Percentiles rank a stretch among this genome's conserved stretches.
phyloP scores from a whole-genome alignment of 2,113 vertebrate species.

The Eonycteris spelaea region DNA sequence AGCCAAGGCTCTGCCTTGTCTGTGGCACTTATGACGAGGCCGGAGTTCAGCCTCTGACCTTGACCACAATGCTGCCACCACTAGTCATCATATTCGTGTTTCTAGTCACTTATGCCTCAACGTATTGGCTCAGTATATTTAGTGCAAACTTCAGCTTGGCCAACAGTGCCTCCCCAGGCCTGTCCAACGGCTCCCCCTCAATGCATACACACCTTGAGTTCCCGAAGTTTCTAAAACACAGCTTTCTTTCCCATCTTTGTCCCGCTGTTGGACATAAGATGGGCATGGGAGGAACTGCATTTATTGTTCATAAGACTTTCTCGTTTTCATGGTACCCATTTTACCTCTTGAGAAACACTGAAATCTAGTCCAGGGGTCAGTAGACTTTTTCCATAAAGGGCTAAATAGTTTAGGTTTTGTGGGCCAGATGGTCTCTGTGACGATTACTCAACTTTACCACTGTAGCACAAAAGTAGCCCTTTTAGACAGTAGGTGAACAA shows the following conservation, averaged over 20 bases:
- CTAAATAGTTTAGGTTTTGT: background rate
- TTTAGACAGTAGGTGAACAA: accelerated
- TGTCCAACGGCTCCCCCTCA: accelerated
- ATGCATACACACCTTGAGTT: background rate
- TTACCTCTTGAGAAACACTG: background rate
- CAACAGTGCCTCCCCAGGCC: too few species aligned
- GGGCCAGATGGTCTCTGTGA: background rate
- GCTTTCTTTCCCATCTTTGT: background rate
- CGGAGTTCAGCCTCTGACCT: background rate
- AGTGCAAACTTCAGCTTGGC: background rate
- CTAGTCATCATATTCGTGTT: background rate
- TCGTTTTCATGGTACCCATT: background rate
- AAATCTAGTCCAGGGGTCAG: background rate
- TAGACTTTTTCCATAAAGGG: background rate
- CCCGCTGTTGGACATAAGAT: background rate
- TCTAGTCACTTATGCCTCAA: background rate
- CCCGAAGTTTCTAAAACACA: background rate
- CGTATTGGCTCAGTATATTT: background rate
- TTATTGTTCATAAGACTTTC: background rate
- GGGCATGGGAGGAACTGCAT: background rate
- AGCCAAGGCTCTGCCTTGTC: background rate
- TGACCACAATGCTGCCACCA: background rate
- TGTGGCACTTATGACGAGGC: background rate
- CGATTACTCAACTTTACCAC: too few species aligned
- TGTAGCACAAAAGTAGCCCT: background rate